A percentile compares a stretch with the other conserved stretches of the same genome.
Evolutionary conservation across 2,113 vertebrate species (phyloP).

Genomic region (Morphnarchus princeps): DNA sequence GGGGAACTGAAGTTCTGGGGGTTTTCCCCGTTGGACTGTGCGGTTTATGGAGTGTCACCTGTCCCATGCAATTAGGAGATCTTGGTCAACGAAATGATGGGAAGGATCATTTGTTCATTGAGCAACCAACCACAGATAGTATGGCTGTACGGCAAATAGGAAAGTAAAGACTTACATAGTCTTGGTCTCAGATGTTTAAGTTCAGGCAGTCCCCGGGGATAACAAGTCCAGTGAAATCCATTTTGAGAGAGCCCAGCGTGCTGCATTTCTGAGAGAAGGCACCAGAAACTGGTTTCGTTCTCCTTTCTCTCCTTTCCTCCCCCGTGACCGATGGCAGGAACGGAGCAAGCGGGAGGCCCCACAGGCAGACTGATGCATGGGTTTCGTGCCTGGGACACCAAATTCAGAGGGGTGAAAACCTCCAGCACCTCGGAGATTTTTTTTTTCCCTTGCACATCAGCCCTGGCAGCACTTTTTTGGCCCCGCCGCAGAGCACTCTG

Average conservation of each 20-base stretch:
- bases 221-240: neutral
- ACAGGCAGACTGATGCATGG: rapidly evolving
- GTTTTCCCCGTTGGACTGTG: neutral
- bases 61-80: neutral
- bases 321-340: rapidly evolving
- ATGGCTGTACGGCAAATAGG: rapidly evolving
- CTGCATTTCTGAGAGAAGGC: neutral
- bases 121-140: neutral
- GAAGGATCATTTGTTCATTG: neutral
- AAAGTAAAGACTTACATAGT: neutral
- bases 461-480: rapidly evolving
- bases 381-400: neutral
- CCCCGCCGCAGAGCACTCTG: neutral
- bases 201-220: neutral
- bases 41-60: neutral
- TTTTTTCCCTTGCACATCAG: neutral
- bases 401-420: neutral
- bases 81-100: neutral
- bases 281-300: neutral
- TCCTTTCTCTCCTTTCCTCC: neutral
- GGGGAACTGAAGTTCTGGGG: neutral
- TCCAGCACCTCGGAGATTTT: neutral
- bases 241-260: neutral
- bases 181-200: neutral
- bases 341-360: rapidly evolving